Conservation (phyloP, 2,113 vertebrate genomes). For the Cavia porcellus region DNA sequence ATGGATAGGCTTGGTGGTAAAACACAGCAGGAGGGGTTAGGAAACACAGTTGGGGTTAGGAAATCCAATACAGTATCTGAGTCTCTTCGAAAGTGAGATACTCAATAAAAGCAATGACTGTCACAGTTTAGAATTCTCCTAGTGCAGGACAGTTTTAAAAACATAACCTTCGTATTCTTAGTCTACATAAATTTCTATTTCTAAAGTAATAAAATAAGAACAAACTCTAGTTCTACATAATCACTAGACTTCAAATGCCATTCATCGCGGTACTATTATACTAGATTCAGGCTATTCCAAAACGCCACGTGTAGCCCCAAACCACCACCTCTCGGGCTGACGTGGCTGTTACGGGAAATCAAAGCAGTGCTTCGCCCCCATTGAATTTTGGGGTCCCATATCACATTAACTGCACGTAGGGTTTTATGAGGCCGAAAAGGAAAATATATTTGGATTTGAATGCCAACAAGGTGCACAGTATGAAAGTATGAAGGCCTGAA, state of each 20-base stretch:
- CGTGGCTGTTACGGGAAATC: constrained; percentile 58
- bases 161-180: not conserved
- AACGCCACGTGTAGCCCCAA: not conserved
- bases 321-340: constrained; percentile 25
- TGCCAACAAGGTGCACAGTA: not conserved
- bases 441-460: not conserved
- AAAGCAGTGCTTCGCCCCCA: not conserved
- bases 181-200: not conserved
- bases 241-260: constrained; percentile 10
- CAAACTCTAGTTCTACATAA: not conserved
- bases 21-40: not conserved
- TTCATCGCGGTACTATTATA: not conserved
- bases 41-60: not conserved
- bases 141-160: not conserved
- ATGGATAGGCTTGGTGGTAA: not conserved
- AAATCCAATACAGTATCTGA: not conserved
- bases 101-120: not conserved
- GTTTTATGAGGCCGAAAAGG: not conserved
- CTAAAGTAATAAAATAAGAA: not conserved
- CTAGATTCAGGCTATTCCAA: not conserved
- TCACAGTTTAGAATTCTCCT: not conserved
- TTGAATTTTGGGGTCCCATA: not conserved
- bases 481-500: not conserved
- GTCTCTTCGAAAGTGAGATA: not conserved
- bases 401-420: not conserved